Evolutionary conservation across 2,113 vertebrate species (phyloP).

Genomic region (Lampris megalopsis): DNA sequence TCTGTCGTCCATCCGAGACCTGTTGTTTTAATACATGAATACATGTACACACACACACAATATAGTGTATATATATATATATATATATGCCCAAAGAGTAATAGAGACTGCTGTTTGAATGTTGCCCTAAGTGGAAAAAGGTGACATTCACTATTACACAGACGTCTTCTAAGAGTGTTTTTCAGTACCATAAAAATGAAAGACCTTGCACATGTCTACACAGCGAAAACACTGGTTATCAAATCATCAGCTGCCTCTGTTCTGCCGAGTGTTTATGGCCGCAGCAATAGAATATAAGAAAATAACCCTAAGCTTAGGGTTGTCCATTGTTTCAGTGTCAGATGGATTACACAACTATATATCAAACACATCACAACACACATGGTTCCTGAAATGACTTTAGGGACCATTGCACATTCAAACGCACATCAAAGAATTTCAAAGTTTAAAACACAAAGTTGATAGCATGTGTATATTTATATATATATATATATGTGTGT

Average conservation of each 20-base stretch:
- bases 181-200: constrained; percentile 63
- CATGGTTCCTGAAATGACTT: constrained; percentile 48
- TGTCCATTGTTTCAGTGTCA: constrained; percentile 54
- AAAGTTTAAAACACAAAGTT: constrained; percentile 49
- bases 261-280: constrained; percentile 49
- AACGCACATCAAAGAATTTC: constrained; percentile 62
- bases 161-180: constrained; percentile 30
- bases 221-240: constrained; percentile 64
- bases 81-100: constrained; percentile 18
- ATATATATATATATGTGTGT: neutral
- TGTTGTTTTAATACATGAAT: neutral
- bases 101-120: constrained; percentile 40
- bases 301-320: constrained; percentile 30
- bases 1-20: too few relatives aligned
- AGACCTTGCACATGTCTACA: constrained; percentile 64
- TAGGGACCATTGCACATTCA: constrained; percentile 51
- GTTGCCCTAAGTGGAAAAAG: constrained; percentile 64
- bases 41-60: constrained; percentile 16
- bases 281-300: constrained; percentile 51
- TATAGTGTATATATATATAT: too few relatives aligned
- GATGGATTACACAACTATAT: constrained; percentile 61
- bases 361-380: constrained; percentile 67
- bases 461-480: neutral
- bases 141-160: constrained; percentile 45
- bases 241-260: constrained; percentile 70